Base-by-base conservation (phyloP, 1,140 invertebrate species). In the Epicauta chinensis region DNA sequence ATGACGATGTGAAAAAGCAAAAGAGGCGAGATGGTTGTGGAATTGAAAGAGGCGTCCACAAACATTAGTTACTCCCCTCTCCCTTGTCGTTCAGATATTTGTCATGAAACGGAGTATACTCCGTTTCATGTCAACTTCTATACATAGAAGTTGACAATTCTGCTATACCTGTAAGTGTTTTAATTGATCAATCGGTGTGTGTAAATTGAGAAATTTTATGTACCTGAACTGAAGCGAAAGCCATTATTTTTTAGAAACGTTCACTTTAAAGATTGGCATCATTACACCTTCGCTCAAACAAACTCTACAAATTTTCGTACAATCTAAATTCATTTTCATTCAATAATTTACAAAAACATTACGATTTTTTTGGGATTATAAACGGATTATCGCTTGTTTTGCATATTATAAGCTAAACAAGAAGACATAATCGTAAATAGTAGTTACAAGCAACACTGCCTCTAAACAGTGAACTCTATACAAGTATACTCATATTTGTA, bases 181-280 rank as follows among this genome's bases (percentile, higher is more conserved):
- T 29, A 44, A 42, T 17, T 16, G 11, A 32, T 2, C 13, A 14
- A 45, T 32, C 31, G 5, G n/a, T n/a, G n/a, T n/a, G n/a, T n/a
- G n/a, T n/a, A 15, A 7, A 31, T 16, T 11, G 29, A 30, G 9
- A 4, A 31, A 30, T n/a, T 12, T 11, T 29, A 45, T 12, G n/a
- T 62, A 73, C 70, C 64, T 72, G 70, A 14, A 72, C 62, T 41
- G 67, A 65, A 50, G 71, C 63, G 62, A 68, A 72, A 38, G 70
- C 56, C 66, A 72, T 72, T 32, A 31, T 56, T 72, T 73, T 47
- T 71, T 71, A 6, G 64, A 69, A 43, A 72, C 62, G 32, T 69
- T 67, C 16, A 71, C 69, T 67, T 70, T 70, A 53, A 72, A 73
- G 34, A 72, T 60, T 16, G 71, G 67, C 64, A 72, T 68, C 63